These are phyloP conservation scores for Prunella fulvescens DNA, from an alignment of 2,113 vertebrate genomes.

Conservation along the genomic window DNA sequence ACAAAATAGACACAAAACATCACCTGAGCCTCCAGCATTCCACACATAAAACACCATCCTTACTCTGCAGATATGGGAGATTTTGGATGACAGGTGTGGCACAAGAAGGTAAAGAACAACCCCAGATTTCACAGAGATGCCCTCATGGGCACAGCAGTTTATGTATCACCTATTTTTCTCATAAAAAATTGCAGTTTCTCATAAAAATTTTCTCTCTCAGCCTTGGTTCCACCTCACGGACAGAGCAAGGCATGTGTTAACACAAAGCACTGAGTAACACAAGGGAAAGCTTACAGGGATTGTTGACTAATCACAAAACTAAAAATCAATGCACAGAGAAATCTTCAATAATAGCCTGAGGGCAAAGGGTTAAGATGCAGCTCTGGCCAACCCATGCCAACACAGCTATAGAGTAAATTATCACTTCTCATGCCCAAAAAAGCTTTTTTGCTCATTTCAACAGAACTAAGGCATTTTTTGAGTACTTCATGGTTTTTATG, in stretches of 20 bases:
- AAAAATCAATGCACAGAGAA: neutral
- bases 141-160: neutral
- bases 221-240: neutral
- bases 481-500: neutral
- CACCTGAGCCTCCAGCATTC: neutral
- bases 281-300: neutral
- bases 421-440: neutral
- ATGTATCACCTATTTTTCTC: neutral
- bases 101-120: neutral
- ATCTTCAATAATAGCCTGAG: rapidly evolving
- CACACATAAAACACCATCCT: neutral
- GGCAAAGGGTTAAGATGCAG: neutral
- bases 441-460: neutral
- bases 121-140: neutral
- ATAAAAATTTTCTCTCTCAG: neutral
- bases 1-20: neutral
- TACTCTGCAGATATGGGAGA: neutral
- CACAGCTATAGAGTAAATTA: neutral
- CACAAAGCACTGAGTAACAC: neutral
- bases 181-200: neutral
- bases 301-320: neutral
- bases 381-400: neutral
- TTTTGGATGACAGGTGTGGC: neutral
- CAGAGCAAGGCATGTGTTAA: rapidly evolving
- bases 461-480: neutral